These are phyloP conservation scores for Anguilla obscura DNA, from an alignment of 2,797 vertebrate genomes.

Conservation along the genomic window DNA sequence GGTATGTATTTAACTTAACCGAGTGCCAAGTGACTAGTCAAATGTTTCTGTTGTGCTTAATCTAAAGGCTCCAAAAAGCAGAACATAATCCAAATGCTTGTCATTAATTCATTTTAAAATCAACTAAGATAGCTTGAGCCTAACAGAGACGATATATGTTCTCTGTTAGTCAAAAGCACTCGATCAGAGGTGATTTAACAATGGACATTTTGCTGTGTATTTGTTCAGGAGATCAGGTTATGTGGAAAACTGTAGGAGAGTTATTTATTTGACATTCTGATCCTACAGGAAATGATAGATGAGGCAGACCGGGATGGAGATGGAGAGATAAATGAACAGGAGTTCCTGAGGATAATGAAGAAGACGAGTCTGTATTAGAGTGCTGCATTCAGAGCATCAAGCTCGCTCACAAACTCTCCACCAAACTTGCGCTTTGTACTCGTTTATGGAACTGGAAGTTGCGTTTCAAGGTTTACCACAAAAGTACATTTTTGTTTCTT, in stretches of 20 bases:
- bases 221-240: too few species aligned
- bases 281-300: conserved; percentile 91
- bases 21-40: too few species aligned
- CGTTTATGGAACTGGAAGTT: conserved; percentile 29
- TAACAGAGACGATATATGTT: neutral
- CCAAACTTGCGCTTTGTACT: conserved; percentile 11
- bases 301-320: conserved; percentile 94
- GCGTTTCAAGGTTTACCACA: conserved; percentile 22
- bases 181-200: neutral
- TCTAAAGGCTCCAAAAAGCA: too few species aligned
- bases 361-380: conserved; percentile 87
- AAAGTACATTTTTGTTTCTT: conserved; percentile 15
- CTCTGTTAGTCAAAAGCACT: neutral
- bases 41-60: too few species aligned
- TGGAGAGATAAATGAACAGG: conserved; percentile 90
- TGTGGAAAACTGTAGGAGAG: neutral
- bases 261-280: neutral
- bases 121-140: too few species aligned
- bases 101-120: too few species aligned
- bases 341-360: conserved; percentile 94
- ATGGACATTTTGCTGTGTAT: neutral
- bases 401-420: neutral
- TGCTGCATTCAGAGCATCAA: neutral
- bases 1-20: too few species aligned
- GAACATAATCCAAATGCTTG: too few species aligned